These are phyloP conservation scores for Meteorus colon DNA, from an alignment of 2,888 invertebrate species.

Conservation along the genomic window DNA sequence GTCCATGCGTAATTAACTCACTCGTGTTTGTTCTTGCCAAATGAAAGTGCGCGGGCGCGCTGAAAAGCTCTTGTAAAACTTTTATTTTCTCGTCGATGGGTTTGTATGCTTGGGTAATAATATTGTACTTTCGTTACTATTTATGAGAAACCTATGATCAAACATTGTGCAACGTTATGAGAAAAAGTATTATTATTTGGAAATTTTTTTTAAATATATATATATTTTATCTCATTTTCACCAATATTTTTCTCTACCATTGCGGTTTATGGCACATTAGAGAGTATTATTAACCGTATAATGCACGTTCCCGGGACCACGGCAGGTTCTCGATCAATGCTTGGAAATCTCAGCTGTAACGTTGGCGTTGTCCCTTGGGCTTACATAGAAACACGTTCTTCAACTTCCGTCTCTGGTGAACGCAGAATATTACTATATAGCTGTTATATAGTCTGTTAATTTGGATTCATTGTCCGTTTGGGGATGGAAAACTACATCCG, in stretches of 20 bases:
- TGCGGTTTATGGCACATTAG: background rate
- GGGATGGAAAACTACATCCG: background rate
- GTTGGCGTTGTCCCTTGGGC: constrained; percentile 4
- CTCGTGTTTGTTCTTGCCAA: constrained; percentile 17
- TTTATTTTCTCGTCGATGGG: background rate
- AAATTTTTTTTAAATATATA: background rate
- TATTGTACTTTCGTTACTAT: background rate
- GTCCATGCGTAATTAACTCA: constrained; percentile 22
- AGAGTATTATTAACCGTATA: background rate
- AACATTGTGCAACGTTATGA: background rate
- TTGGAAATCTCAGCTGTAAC: background rate
- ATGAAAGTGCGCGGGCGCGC: constrained; percentile 4
- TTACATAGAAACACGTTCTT: constrained; percentile 10
- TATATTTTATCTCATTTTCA: background rate
- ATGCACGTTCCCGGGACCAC: background rate
- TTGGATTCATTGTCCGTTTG: constrained; percentile 9
- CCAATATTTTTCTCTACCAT: background rate
- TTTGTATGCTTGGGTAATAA: background rate
- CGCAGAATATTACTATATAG: background rate
- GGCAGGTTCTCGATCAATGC: background rate
- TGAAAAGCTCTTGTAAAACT: background rate
- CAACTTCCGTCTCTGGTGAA: constrained; percentile 4
- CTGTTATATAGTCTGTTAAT: constrained; percentile 13
- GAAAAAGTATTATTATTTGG: background rate
- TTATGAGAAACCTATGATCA: background rate